phyloP scores from a whole-genome alignment of 2,888 invertebrate species.

The Eledona agricola region DNA sequence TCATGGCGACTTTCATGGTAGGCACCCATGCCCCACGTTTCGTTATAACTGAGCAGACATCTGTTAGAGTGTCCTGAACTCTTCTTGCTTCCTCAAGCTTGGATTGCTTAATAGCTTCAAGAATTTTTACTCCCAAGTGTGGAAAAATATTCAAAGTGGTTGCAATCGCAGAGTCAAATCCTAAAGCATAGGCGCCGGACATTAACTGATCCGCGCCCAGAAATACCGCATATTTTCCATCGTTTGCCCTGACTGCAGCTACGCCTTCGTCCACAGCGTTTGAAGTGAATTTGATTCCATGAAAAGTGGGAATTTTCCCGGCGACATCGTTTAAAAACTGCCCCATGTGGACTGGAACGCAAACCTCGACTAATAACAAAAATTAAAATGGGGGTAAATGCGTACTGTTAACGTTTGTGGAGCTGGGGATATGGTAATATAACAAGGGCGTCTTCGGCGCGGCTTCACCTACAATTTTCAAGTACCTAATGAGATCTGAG shows the following conservation, averaged over 20 bases:
- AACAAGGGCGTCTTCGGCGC: constrained; percentile 81
- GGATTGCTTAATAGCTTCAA: constrained; percentile 63
- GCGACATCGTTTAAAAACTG: constrained; percentile 71
- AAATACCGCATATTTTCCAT: constrained; percentile 68
- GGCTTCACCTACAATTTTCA: constrained; percentile 71
- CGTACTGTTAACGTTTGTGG: constrained; percentile 78
- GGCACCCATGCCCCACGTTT: constrained; percentile 72
- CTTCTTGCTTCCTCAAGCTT: constrained; percentile 62
- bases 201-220: constrained; percentile 75
- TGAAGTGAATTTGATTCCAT: constrained; percentile 85
- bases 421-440: constrained; percentile 84
- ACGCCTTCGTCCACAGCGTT: constrained; percentile 74
- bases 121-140: constrained; percentile 66
- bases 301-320: constrained; percentile 74
- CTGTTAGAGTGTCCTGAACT: constrained; percentile 65
- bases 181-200: constrained; percentile 72
- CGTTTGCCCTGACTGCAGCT: constrained; percentile 60
- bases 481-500: constrained; percentile 71
- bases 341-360: constrained; percentile 75
- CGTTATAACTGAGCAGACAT: constrained; percentile 64
- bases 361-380: too few relatives aligned
- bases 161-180: constrained; percentile 77
- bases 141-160: constrained; percentile 76
- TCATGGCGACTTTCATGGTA: constrained; percentile 76
- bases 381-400: too few relatives aligned